phyloP scores from a whole-genome alignment of 2,888 invertebrate species.

The Helicoverpa assulta region DNA sequence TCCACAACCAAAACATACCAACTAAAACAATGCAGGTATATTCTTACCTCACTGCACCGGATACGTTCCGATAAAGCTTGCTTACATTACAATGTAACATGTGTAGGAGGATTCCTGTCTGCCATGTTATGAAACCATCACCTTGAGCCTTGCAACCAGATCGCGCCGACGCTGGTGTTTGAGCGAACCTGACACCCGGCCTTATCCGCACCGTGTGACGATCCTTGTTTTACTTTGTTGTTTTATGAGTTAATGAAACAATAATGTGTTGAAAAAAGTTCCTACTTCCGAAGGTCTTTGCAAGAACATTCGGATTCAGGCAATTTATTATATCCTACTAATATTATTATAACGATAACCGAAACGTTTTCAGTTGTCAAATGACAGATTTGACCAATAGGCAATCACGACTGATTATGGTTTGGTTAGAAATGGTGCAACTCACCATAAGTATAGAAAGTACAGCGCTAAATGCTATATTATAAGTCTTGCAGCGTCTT shows the following conservation, averaged over 20 bases:
- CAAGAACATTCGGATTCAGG: too few species aligned
- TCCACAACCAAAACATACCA: constrained; percentile 27
- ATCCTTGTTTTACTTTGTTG: constrained; percentile 50
- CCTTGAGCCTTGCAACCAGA: constrained; percentile 83
- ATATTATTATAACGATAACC: too few species aligned
- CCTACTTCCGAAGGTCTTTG: too few species aligned
- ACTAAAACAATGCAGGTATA: constrained; percentile 34
- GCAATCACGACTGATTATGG: too few species aligned
- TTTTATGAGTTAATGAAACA: constrained; percentile 27
- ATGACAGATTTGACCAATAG: too few species aligned
- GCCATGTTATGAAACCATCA: constrained; percentile 78
- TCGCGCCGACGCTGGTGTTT: constrained; percentile 79
- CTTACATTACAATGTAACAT: constrained; percentile 59
- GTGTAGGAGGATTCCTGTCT: constrained; percentile 70
- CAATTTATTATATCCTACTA: too few species aligned
- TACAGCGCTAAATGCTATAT: too few species aligned
- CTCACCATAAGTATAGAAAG: too few species aligned
- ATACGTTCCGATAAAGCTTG: constrained; percentile 59
- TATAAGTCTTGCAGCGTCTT: too few species aligned
- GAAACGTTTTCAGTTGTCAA: too few species aligned
- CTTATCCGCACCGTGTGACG: constrained; percentile 60
- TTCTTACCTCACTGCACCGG: constrained; percentile 37
- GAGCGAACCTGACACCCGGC: constrained; percentile 70
- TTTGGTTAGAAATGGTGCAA: too few species aligned
- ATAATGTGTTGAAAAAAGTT: constrained; percentile 1